These are phyloP conservation scores for Macroramphosus scolopax DNA, from an alignment of 2,797 vertebrate genomes.

Conservation along the genomic window DNA sequence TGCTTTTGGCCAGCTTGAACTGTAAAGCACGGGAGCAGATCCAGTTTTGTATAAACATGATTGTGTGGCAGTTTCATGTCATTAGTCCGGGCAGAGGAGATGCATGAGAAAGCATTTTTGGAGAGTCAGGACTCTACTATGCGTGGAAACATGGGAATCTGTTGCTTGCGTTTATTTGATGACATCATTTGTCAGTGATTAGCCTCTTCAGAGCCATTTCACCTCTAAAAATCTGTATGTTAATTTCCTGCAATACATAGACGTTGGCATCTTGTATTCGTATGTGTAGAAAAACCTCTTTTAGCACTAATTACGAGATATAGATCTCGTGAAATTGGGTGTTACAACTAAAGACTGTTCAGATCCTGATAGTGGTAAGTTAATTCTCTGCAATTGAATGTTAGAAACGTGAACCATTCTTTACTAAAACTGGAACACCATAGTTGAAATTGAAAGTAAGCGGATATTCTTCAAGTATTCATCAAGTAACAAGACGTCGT, in stretches of 20 bases:
- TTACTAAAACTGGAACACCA: no score
- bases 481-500: constrained; percentile 10
- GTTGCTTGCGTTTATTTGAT: background rate
- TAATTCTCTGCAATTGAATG: no score
- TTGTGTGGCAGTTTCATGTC: background rate
- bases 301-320: background rate
- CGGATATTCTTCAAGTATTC: constrained; percentile 18
- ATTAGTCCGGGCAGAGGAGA: no score
- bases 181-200: background rate
- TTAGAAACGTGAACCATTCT: no score
- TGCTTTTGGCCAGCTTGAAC: constrained; percentile 16
- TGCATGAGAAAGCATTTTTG: no score
- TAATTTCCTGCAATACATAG: no score
- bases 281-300: fast-evolving
- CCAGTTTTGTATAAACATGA: background rate
- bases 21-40: constrained; percentile 1
- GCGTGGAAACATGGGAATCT: constrained; percentile 2
- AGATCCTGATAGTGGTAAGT: no score
- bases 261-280: background rate
- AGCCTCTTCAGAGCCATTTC: background rate
- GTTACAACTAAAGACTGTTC: no score
- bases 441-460: no score
- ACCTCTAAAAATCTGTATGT: background rate
- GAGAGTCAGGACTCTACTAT: no score
- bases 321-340: background rate